Percentiles rank a stretch among this genome's conserved stretches.
Conservation (phyloP, 2,797 vertebrate genomes). For the Sciurus carolinensis region DNA sequence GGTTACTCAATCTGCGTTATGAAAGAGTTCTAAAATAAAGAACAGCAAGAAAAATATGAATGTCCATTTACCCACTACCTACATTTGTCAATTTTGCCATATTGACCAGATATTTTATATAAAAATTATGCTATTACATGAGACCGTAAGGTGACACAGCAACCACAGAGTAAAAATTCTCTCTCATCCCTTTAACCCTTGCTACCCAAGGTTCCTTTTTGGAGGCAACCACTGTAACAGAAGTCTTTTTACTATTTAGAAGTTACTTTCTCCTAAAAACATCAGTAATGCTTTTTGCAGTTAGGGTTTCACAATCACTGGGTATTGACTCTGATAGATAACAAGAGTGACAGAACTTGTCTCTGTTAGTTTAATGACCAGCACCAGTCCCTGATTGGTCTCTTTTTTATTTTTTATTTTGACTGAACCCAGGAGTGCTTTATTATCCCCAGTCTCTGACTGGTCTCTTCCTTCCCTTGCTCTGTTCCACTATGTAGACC, state of each 20-base stretch:
- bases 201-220: background rate
- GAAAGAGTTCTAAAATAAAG: background rate
- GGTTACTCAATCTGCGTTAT: background rate
- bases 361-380: background rate
- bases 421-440: no score
- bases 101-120: background rate
- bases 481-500: background rate
- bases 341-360: background rate
- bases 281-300: background rate
- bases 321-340: background rate
- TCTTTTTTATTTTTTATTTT: no score
- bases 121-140: background rate
- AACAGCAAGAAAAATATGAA: slow-evolving; percentile 28
- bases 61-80: background rate
- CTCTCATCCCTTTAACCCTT: background rate
- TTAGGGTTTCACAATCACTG: background rate
- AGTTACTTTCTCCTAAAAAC: slow-evolving; percentile 17
- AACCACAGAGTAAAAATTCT: background rate
- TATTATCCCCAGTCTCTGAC: no score
- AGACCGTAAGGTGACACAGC: background rate
- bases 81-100: background rate
- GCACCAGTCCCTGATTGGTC: background rate
- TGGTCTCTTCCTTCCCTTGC: background rate
- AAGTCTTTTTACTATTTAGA: background rate
- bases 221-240: background rate